Conservation (phyloP, 2,888 invertebrate genomes). For the Campoletis raptor region DNA sequence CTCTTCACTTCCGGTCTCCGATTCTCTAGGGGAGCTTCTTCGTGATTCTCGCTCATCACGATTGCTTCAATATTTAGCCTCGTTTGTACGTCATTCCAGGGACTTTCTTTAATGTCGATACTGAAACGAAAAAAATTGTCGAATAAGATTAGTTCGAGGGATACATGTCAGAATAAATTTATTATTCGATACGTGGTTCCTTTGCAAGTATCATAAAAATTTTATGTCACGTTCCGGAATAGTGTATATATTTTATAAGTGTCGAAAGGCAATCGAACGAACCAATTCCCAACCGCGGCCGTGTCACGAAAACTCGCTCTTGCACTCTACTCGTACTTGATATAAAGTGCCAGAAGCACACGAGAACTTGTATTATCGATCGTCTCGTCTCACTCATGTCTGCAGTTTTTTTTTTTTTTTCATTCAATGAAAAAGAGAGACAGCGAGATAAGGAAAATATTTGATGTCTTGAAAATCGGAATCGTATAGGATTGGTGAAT, state of each 20-base stretch:
- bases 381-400: slow-evolving; percentile 43
- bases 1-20: slow-evolving; percentile 13
- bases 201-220: slow-evolving; percentile 24
- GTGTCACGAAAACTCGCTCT: slow-evolving; percentile 54
- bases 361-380: slow-evolving; percentile 59
- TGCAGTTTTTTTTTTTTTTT: slow-evolving; percentile 2
- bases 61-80: slow-evolving; percentile 2
- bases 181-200: slow-evolving; percentile 44
- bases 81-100: neutral
- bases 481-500: neutral
- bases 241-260: slow-evolving; percentile 8
- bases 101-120: neutral
- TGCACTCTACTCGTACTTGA: slow-evolving; percentile 36
- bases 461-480: neutral
- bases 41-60: slow-evolving; percentile 67
- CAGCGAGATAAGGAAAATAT: neutral
- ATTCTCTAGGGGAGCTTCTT: slow-evolving; percentile 32
- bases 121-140: slow-evolving; percentile 52
- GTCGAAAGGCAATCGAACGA: slow-evolving; percentile 41
- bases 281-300: slow-evolving; percentile 46
- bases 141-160: slow-evolving; percentile 26
- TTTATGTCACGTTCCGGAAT: slow-evolving; percentile 29
- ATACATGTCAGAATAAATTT: slow-evolving; percentile 14
- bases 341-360: slow-evolving; percentile 43
- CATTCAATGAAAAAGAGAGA: neutral